A percentile compares a stretch with the other conserved stretches of the same genome.
These are phyloP conservation scores for Potamarius usumacintae DNA, from an alignment of 2,113 vertebrate genomes.

Conservation along the genomic window DNA sequence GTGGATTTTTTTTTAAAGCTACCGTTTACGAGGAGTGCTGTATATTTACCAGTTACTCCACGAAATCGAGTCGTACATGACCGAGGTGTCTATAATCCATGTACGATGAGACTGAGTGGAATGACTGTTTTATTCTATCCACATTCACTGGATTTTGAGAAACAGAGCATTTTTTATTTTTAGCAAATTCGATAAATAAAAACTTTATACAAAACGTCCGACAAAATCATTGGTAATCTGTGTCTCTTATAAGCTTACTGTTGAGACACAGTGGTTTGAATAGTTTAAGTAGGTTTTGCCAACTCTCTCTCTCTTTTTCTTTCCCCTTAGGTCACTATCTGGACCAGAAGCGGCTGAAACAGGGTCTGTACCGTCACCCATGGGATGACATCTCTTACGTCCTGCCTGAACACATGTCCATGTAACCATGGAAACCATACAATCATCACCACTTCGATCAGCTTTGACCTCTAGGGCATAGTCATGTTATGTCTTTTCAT, in stretches of 20 bases:
- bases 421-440: slow-evolving; percentile 74
- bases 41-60: background rate
- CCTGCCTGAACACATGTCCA: slow-evolving; percentile 97
- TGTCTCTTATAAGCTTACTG: background rate
- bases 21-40: too few species aligned
- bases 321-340: slow-evolving; percentile 87
- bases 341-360: slow-evolving; percentile 97
- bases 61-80: too few species aligned
- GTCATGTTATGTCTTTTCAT: slow-evolving; percentile 11
- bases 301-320: background rate
- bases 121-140: too few species aligned
- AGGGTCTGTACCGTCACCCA: slow-evolving; percentile 95
- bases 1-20: too few species aligned
- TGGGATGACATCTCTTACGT: slow-evolving; percentile 99
- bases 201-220: too few species aligned
- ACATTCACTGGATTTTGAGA: too few species aligned
- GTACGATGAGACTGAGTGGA: too few species aligned
- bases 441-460: background rate
- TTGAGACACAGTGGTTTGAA: background rate
- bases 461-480: background rate
- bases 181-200: too few species aligned
- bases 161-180: too few species aligned
- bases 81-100: too few species aligned
- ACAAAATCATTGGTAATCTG: background rate
- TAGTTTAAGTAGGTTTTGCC: background rate